Conservation (phyloP, 2,888 invertebrate genomes). For the Trichacis sp. region DNA sequence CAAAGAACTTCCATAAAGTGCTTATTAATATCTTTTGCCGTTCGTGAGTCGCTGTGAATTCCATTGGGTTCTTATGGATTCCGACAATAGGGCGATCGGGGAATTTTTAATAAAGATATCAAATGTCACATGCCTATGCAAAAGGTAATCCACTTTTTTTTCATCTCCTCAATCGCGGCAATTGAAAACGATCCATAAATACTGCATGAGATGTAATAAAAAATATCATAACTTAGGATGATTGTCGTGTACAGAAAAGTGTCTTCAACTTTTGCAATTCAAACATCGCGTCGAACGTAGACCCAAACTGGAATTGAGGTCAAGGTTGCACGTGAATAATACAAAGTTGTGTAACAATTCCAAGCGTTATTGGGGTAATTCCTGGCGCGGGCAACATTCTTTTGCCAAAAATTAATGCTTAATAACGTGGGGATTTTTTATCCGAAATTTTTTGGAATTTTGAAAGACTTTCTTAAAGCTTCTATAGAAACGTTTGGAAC, state of each 20-base stretch:
- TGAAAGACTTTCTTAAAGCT: no score
- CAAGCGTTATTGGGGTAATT: not conserved
- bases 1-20: conserved; percentile 32
- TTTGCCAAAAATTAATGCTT: no score
- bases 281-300: not conserved
- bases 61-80: conserved; percentile 36
- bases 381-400: no score
- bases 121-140: conserved; percentile 41
- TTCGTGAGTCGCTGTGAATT: not conserved
- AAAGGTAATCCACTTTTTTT: conserved; percentile 39
- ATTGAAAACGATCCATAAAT: not conserved
- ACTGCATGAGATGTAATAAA: not conserved
- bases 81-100: conserved; percentile 31
- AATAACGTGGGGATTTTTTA: no score
- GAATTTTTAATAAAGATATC: conserved; percentile 44
- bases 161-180: conserved; percentile 16
- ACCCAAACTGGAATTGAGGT: conserved; percentile 1
- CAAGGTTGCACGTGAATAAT: not conserved
- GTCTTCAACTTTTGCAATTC: not conserved
- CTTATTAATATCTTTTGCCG: conserved; percentile 39
- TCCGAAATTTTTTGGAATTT: no score
- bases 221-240: not conserved
- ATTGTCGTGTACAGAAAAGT: not conserved
- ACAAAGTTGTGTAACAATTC: conserved; percentile 3
- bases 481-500: no score